phyloP scores from a whole-genome alignment of 1,140 invertebrate species.

The Drosophila arawakana region DNA sequence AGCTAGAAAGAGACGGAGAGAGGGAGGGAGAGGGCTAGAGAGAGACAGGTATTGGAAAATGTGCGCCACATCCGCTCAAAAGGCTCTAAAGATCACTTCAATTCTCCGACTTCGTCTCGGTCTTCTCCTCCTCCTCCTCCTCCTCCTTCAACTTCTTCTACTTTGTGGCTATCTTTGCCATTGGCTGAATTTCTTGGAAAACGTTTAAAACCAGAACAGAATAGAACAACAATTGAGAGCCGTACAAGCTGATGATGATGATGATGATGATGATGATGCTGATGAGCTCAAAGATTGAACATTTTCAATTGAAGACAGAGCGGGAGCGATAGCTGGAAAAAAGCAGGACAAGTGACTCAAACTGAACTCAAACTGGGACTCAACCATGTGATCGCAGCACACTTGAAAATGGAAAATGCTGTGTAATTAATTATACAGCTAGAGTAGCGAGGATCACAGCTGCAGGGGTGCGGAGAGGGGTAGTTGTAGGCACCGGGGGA shows the following conservation, averaged over 20 bases:
- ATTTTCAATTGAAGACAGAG: constrained; percentile 53
- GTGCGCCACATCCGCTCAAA: constrained; percentile 70
- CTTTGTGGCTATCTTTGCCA: constrained; percentile 44
- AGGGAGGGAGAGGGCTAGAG: constrained; percentile 14
- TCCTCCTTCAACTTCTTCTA: no score
- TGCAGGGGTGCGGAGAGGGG: background rate
- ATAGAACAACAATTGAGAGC: constrained; percentile 29
- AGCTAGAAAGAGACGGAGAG: constrained; percentile 10
- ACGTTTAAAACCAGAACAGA: constrained; percentile 72
- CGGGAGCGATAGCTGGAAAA: constrained; percentile 8
- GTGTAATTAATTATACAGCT: constrained; percentile 73
- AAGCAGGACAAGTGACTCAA: constrained; percentile 22
- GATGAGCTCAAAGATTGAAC: constrained; percentile 57
- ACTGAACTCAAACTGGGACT: background rate
- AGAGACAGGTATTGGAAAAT: constrained; percentile 57
- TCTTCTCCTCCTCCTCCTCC: background rate
- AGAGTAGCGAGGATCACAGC: background rate
- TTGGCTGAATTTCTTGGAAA: constrained; percentile 74
- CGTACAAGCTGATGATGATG: constrained; percentile 21
- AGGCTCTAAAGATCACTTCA: constrained; percentile 31
- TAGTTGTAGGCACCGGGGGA: background rate
- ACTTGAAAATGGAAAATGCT: constrained; percentile 80
- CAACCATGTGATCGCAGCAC: constrained; percentile 28
- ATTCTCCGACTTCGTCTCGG: constrained; percentile 28
- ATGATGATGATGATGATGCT: constrained; percentile 1